These are phyloP conservation scores for Pinctada fucata DNA, from an alignment of 2,888 invertebrate species.

Conservation along the genomic window DNA sequence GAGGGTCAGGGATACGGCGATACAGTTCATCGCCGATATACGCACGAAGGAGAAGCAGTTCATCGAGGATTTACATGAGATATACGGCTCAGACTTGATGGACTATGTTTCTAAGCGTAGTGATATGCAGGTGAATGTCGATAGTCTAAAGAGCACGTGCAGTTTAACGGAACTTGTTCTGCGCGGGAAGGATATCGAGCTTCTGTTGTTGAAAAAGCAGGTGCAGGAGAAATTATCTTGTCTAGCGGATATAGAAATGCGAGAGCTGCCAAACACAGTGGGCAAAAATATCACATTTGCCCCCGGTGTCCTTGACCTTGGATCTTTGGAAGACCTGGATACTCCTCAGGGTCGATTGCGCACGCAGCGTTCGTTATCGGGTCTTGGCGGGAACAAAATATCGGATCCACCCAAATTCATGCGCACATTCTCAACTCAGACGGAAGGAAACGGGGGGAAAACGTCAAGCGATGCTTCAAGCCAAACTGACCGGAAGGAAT, in stretches of 20 bases:
- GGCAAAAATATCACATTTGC: slow-evolving; percentile 70
- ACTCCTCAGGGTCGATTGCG: slow-evolving; percentile 50
- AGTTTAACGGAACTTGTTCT: slow-evolving; percentile 76
- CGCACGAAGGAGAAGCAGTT: slow-evolving; percentile 74
- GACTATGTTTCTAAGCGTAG: slow-evolving; percentile 70
- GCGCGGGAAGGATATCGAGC: slow-evolving; percentile 77
- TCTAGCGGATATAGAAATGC: slow-evolving; percentile 70
- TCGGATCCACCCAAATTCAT: slow-evolving; percentile 51
- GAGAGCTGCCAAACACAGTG: slow-evolving; percentile 71
- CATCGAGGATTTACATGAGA: slow-evolving; percentile 74
- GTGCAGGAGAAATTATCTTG: slow-evolving; percentile 75
- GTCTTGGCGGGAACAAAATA: slow-evolving; percentile 40
- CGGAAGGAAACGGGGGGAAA: slow-evolving; percentile 48
- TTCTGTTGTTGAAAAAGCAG: slow-evolving; percentile 76
- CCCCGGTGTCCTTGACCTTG: slow-evolving; percentile 73
- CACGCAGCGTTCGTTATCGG: slow-evolving; percentile 50
- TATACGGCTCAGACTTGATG: slow-evolving; percentile 75
- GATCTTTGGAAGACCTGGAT: slow-evolving; percentile 72
- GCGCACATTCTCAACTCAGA: slow-evolving; percentile 50
- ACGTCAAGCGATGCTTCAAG: slow-evolving; percentile 48
- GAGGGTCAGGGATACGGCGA: slow-evolving; percentile 74
- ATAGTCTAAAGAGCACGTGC: slow-evolving; percentile 76
- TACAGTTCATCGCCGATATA: slow-evolving; percentile 75
- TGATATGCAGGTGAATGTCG: slow-evolving; percentile 72
- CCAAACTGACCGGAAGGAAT: slow-evolving; percentile 42